Base-by-base conservation (phyloP, 2,797 vertebrate genomes). In the Anomalospiza imberbis region DNA sequence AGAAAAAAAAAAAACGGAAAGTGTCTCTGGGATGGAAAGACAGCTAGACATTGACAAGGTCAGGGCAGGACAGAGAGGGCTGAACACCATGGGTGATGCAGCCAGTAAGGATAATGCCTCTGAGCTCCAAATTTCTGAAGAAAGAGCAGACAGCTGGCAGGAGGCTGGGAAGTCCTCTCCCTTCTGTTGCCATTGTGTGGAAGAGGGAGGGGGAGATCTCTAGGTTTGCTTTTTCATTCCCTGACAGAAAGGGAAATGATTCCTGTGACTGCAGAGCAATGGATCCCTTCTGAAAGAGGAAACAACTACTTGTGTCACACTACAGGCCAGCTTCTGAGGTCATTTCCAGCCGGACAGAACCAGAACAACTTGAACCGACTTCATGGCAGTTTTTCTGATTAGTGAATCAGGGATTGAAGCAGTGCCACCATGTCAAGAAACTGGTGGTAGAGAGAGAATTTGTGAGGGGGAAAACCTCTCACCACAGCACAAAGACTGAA, bases 241-340 rank as follows among this genome's bases (percentile, higher is more conserved):
- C 62, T 91, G 88, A 61, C 15, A 58, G 70, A 82, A 57, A 79
- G 5, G 51, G 42, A 94, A 94, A 87, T 4, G 1, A 87, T 79
- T 88, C 18, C 60, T 42, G 50, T 77, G 50, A 25, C 65, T 91
- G 47, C 47, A 85, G 65, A 71, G 57, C 42, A 34, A 42, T 16
- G 9, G 31, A 74, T 95, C 71, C 80, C 47, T 87, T 89, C 72
- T 82, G 77, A 91, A 90, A 87, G 89, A 74, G 80, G 91, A 96
- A 95, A 65, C 58, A 48, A 74, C 57, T 61, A 48, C 67, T 90
- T 2, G 4, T 57, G n/a, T 71, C 71, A 87, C 3, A 7, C 38
- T 36, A 7, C 0, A 3, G n/a, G 38, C 63, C 80, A 87, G 29
- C 42, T 92, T 63, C 70, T 45, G 58, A 78, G 51, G 67, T 75